phyloP scores from a whole-genome alignment of 2,888 invertebrate genomes.

The Ophraella communa region DNA sequence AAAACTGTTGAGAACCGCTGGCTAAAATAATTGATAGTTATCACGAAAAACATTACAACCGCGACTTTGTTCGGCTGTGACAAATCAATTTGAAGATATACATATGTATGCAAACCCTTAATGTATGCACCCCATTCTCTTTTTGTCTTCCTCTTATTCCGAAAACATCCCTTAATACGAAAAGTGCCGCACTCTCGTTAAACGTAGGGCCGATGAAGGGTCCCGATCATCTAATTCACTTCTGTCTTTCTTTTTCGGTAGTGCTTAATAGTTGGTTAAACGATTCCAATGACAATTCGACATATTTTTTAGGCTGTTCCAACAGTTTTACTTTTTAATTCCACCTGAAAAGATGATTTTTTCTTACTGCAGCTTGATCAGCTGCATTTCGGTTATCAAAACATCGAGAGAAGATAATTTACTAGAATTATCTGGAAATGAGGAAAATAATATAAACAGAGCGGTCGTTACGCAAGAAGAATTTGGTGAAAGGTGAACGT shows the following conservation, averaged over 20 bases:
- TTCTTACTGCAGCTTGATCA: too few relatives aligned
- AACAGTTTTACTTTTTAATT: too few relatives aligned
- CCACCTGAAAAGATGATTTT: too few relatives aligned
- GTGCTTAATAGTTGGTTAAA: not conserved
- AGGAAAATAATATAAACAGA: too few relatives aligned
- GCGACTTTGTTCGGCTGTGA: slow-evolving; percentile 60
- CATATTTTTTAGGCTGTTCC: too few relatives aligned
- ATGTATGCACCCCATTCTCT: slow-evolving; percentile 58
- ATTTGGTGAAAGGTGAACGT: too few relatives aligned
- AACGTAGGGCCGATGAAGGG: slow-evolving; percentile 32
- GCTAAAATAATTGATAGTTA: slow-evolving; percentile 55
- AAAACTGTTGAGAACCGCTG: slow-evolving; percentile 45
- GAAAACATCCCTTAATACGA: slow-evolving; percentile 53
- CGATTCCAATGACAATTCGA: not conserved
- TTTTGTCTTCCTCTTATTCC: slow-evolving; percentile 28
- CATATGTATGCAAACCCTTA: slow-evolving; percentile 58
- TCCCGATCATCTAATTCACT: slow-evolving; percentile 4
- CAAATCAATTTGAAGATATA: slow-evolving; percentile 63
- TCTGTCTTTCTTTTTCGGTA: slow-evolving; percentile 14
- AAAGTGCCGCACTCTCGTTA: slow-evolving; percentile 49
- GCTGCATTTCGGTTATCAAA: too few relatives aligned
- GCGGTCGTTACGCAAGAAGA: too few relatives aligned
- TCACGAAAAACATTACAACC: slow-evolving; percentile 59
- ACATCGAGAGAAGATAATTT: too few relatives aligned
- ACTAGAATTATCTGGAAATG: too few relatives aligned